A percentile compares a stretch with the other conserved stretches of the same genome.
These are phyloP conservation scores for Pseudochirops cupreus DNA, from an alignment of 2,797 vertebrate species.

Conservation along the genomic window DNA sequence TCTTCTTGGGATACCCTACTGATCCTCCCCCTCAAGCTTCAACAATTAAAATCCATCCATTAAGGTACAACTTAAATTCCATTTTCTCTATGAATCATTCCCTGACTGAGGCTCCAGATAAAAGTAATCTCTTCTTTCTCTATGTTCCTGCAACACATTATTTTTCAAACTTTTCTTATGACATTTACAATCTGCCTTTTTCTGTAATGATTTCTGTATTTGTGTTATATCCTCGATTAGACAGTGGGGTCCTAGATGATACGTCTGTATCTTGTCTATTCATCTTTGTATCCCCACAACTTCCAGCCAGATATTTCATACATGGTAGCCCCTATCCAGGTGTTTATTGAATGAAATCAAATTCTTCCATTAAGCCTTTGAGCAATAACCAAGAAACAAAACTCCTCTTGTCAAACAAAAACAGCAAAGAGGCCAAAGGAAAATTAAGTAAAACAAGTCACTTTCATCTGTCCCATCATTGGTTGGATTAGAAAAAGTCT, in stretches of 20 bases:
- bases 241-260: background rate
- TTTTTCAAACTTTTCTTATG: background rate
- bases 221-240: background rate
- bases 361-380: constrained; percentile 7
- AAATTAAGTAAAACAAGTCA: background rate
- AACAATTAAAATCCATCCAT: background rate
- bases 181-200: background rate
- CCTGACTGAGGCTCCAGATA: background rate
- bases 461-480: background rate
- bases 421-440: background rate
- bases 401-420: background rate
- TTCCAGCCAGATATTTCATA: background rate
- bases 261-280: background rate
- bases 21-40: background rate
- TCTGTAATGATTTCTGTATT: background rate
- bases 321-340: background rate
- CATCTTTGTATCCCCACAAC: background rate
- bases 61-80: background rate
- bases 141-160: background rate
- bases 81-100: background rate
- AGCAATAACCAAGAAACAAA: constrained; percentile 19
- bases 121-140: background rate
- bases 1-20: background rate
- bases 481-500: background rate
- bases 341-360: background rate